Conservation (phyloP, 2,113 vertebrate species). For the Oreochromis niloticus region DNA sequence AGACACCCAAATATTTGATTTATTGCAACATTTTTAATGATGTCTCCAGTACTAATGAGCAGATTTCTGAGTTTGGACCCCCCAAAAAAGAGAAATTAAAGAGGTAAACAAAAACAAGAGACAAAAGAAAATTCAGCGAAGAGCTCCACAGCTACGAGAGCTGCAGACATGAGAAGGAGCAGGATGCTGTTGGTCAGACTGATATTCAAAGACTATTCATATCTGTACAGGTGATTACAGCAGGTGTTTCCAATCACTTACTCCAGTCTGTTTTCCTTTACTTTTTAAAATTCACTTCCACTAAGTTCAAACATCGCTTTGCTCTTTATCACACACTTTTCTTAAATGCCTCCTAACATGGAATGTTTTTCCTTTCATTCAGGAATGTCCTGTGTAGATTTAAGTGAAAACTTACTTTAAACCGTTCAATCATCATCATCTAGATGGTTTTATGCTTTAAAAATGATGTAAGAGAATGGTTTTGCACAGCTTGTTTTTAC, state of each 20-base stretch:
- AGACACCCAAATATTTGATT: background rate
- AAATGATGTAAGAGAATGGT: constrained; percentile 10
- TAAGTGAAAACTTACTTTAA: constrained; percentile 1
- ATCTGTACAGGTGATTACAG: background rate
- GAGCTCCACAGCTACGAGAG: background rate
- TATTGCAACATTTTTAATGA: constrained; percentile 71
- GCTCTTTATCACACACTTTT: background rate
- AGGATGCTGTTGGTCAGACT: background rate
- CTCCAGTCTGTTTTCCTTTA: background rate
- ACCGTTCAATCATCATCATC: background rate
- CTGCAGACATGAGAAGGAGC: background rate
- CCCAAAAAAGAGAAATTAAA: constrained; percentile 10
- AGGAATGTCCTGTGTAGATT: constrained; percentile 49
- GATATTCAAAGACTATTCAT: constrained; percentile 2
- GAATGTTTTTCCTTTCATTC: constrained; percentile 42
- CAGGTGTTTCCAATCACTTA: constrained; percentile 6
- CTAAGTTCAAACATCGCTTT: background rate
- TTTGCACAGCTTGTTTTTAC: background rate
- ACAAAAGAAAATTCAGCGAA: constrained; percentile 30
- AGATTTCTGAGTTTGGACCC: constrained; percentile 51
- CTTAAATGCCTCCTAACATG: constrained; percentile 13
- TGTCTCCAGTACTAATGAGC: constrained; percentile 60
- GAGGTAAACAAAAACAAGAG: background rate
- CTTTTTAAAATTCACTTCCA: background rate
- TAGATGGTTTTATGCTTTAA: background rate